Evolutionary conservation across 2,113 vertebrate genomes (phyloP), one percentile per base, ranked within the genome.

Genomic region (Macquaria ambigua): DNA sequence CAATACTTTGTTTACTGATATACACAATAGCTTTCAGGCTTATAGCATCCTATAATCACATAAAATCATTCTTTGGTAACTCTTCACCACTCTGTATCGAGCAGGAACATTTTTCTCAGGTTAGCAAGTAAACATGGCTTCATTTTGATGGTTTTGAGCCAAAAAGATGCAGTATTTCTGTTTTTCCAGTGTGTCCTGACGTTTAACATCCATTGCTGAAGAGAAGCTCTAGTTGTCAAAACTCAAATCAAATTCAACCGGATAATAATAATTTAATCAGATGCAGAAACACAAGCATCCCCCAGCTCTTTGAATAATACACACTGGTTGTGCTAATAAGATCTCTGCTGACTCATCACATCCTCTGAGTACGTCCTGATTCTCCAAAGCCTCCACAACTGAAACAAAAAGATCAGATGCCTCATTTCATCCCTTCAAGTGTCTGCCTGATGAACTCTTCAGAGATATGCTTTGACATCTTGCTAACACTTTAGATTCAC

Each of bases 281-380:
- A 86, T 72, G 48, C 85, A 79, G 83, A 52, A 90, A 78, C 55
- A 72, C 71, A 72, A 74, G 52, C 84, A 66, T 50, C 71, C 63
- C 46, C 21, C 39, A 76, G 68, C 77, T 82, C 70, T 90, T 77
- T 83, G 81, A 90, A 88, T 84, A 82, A 87, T 69, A 87, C 84
- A 86, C 77, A 46, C 72, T 59, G 82, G 62, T 76, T 77, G 69
- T 67, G 37, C 81, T 91, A 90, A 93, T 91, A 90, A 89, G 82
- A 92, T 91, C 90, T 90, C 39, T 87, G 87, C 81, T 34, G 56
- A 88, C 86, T 92, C 90, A 92, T 90, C 88, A 48, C 56, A 81
- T 90, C 87, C 75, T 79, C 59, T 10, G 82, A 90, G 82, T 73
- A 34, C 9, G 5, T 66, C 70, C 56, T 8, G 34, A 82, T 84